Base-by-base conservation (phyloP, 2,113 vertebrate genomes). In the Mungos mungo region DNA sequence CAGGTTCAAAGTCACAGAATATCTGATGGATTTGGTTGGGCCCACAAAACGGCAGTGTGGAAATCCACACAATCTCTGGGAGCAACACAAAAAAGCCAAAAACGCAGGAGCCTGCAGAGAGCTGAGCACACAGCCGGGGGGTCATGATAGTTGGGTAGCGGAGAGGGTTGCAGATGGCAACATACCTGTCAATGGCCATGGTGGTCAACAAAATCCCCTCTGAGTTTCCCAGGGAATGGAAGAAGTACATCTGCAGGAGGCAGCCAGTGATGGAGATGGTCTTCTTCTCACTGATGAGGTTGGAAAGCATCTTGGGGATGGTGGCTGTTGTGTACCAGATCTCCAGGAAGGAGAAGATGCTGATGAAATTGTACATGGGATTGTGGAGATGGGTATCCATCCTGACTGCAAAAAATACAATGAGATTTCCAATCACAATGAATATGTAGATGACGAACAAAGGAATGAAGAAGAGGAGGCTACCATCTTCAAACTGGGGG, bases 211-310 rank as follows among this genome's bases (percentile, higher is more conserved):
- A 91, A 66, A 98, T 95, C 1, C 91, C 97, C 45, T 98, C 98
- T 0, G 96, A 95, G 50, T 97, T 98, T 38, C 96, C 97, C 27
- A 98, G 86, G 1, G 98, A 98, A 45, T 98, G 97, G 50, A 98
- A 98, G 35, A 98, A 97, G 57, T 97, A 98, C 97, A 98, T 98
- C 74, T 98, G 98, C 7, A 97, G n/a, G 2, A 98, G 96, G 54
- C 98, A 98, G 7, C 96, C 94, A 31, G 2, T 79, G 14, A 98
- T 65, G 33, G 96, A 96, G 66, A 98, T 98, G 63, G 95, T 84
- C 72, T 33, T 97, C 10, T 82, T 83, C 29, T 97, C 81, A 15
- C 88, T 96, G 72, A 98, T 35, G 50, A 98, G 91, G 31, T 97
- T 97, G 15, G 88, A 93, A 10, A 98, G 93, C 81, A 98, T 98